These are phyloP conservation scores for Cercocebus atys DNA, from an alignment of 2,113 vertebrate genomes.

Conservation along the genomic window DNA sequence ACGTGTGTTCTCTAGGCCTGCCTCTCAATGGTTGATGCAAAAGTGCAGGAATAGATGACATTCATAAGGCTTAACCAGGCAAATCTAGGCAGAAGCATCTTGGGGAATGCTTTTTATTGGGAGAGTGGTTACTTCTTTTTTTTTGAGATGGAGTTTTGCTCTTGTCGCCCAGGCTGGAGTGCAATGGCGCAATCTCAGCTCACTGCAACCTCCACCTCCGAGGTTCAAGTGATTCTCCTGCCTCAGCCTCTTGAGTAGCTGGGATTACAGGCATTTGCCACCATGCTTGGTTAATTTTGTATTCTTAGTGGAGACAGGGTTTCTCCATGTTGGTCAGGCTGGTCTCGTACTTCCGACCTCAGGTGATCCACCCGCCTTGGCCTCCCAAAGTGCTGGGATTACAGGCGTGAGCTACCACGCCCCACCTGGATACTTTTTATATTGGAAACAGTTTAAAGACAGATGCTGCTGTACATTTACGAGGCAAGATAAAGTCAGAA, in stretches of 20 bases:
- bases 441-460: neutral
- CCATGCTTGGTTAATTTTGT: neutral
- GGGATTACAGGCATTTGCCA: neutral
- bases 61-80: neutral
- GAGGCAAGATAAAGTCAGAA: neutral
- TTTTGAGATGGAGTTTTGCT: neutral
- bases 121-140: neutral
- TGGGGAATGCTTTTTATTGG: neutral
- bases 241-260: neutral
- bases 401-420: neutral
- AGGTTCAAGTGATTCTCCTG: neutral
- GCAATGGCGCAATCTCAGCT: no score
- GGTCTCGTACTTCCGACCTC: neutral
- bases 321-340: neutral
- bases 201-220: neutral
- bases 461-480: neutral
- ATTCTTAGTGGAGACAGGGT: neutral
- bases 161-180: neutral
- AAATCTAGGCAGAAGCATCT: neutral
- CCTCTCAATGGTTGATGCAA: neutral
- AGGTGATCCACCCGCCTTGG: neutral
- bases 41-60: neutral
- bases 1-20: neutral
- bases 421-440: neutral
- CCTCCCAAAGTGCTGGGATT: neutral